Percentiles rank a stretch among this genome's conserved stretches.
Evolutionary conservation across 2,113 vertebrate genomes (phyloP).

Genomic region (Proterorhinus semilunaris): DNA sequence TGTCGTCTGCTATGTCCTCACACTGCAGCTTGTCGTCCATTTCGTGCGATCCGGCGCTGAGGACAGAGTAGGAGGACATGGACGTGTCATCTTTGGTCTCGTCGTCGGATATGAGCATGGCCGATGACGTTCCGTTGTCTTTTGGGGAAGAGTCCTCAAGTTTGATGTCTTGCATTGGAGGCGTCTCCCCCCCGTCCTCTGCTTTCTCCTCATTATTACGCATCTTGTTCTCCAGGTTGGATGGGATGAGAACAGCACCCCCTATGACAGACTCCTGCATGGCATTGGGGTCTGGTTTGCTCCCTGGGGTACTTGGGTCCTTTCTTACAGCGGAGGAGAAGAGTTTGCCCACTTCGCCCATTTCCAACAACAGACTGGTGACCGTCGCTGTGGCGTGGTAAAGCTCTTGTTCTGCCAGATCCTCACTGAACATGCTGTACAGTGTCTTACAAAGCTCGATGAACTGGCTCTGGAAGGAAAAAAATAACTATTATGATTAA

Average conservation of each 20-base stretch:
- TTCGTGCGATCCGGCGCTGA: slow-evolving; percentile 92
- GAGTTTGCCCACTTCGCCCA: slow-evolving; percentile 95
- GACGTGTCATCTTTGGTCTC: slow-evolving; percentile 97
- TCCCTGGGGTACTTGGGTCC: slow-evolving; percentile 45
- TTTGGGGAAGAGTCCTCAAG: slow-evolving; percentile 91
- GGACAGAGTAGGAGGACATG: slow-evolving; percentile 95
- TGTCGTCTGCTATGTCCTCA: slow-evolving; percentile 94
- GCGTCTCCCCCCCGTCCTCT: slow-evolving; percentile 42
- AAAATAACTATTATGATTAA: background rate
- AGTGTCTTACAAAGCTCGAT: slow-evolving; percentile 97
- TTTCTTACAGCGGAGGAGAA: slow-evolving; percentile 70
- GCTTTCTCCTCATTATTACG: slow-evolving; percentile 30
- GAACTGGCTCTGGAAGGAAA: slow-evolving; percentile 85
- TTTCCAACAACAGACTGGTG: slow-evolving; percentile 95
- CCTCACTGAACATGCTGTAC: slow-evolving; percentile 98
- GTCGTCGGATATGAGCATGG: slow-evolving; percentile 94
- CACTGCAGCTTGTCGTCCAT: slow-evolving; percentile 94
- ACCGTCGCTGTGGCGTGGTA: slow-evolving; percentile 95
- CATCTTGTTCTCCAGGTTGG: slow-evolving; percentile 38
- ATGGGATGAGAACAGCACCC: slow-evolving; percentile 50
- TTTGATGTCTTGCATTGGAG: slow-evolving; percentile 92
- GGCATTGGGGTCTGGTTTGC: slow-evolving; percentile 7
- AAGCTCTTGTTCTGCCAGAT: slow-evolving; percentile 90
- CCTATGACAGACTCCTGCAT: background rate
- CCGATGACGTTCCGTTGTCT: slow-evolving; percentile 84